Conservation (phyloP, 2,888 invertebrate genomes). For the Pristionchus maxplancki region DNA sequence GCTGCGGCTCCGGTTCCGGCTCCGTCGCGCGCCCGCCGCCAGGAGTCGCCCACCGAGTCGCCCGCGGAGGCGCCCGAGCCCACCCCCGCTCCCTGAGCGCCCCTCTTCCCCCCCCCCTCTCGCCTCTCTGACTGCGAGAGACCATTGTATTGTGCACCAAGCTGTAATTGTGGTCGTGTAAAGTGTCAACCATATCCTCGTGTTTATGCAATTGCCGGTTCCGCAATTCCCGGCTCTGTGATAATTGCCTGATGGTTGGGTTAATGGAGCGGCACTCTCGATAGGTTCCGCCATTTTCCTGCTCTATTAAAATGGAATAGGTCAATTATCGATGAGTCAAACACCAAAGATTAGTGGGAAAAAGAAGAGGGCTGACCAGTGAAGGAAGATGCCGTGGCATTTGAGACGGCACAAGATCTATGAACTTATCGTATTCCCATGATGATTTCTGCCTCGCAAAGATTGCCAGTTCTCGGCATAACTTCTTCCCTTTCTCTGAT, state of each 20-base stretch:
- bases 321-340: not conserved
- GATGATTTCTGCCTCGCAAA: not conserved
- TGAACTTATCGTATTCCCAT: not conserved
- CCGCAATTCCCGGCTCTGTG: too few relatives aligned
- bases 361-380: not conserved
- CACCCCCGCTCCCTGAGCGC: not conserved
- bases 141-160: not conserved
- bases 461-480: not conserved
- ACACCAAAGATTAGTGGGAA: not conserved
- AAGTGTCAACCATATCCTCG: not conserved
- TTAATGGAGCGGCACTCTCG: too few relatives aligned
- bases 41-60: not conserved
- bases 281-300: too few relatives aligned
- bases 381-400: not conserved
- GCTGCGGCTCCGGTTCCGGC: not conserved
- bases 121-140: too few relatives aligned
- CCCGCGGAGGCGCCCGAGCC: not conserved
- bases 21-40: slow-evolving; percentile 16
- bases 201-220: too few relatives aligned
- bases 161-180: slow-evolving; percentile 22
- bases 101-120: not conserved
- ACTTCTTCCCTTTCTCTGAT: too few relatives aligned
- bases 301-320: too few relatives aligned
- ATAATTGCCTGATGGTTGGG: too few relatives aligned
- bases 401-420: not conserved